Conservation (phyloP, 2,113 vertebrate genomes). For the Oreochromis aureus region DNA sequence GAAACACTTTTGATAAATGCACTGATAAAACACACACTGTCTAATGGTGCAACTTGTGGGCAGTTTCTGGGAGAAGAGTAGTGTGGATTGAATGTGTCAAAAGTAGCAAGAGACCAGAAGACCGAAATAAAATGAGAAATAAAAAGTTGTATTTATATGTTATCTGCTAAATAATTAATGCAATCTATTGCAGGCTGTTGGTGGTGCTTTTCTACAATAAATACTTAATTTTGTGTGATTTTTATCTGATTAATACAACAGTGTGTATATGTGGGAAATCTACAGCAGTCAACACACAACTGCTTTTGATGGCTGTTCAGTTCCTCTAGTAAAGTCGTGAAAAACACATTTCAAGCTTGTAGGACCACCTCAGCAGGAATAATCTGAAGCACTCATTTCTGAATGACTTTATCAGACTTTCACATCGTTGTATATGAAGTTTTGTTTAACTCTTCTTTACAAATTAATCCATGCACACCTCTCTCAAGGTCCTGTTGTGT, state of each 20-base stretch:
- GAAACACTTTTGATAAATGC: conserved; percentile 24
- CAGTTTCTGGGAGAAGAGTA: not conserved
- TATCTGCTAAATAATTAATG: not conserved
- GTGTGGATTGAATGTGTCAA: not conserved
- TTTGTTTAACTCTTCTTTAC: not conserved
- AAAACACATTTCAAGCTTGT: not conserved
- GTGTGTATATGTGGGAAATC: not conserved
- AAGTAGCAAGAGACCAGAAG: not conserved
- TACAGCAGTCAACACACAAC: not conserved
- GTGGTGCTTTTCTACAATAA: not conserved
- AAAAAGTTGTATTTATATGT: not conserved
- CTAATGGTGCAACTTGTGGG: not conserved
- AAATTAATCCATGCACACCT: not conserved
- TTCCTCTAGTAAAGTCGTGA: not conserved
- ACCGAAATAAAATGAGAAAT: not conserved
- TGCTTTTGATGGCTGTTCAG: not conserved
- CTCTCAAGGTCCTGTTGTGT: not conserved
- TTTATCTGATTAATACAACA: not conserved
- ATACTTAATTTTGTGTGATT: not conserved
- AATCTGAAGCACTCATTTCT: not conserved
- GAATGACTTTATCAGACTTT: not conserved
- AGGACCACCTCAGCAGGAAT: not conserved
- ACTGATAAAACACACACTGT: conserved; percentile 14
- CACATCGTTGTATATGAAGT: not conserved
- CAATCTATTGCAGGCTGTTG: not conserved